These are phyloP conservation scores for Hylaea fasciaria DNA, from an alignment of 2,888 invertebrate genomes.

Conservation along the genomic window DNA sequence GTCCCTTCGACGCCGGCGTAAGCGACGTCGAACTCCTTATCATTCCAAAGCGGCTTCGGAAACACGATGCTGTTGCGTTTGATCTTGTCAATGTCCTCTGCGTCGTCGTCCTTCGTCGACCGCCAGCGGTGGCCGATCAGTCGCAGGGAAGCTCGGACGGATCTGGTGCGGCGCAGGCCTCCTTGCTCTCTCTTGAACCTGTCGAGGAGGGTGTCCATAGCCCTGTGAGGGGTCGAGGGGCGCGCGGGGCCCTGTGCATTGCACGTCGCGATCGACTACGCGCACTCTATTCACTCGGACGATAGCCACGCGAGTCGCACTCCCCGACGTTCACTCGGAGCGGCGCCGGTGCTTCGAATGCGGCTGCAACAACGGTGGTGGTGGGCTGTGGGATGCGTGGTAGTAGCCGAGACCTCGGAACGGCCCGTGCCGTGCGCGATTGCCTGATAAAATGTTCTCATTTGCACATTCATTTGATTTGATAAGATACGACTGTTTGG, in stretches of 20 bases:
- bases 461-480: conserved; percentile 78
- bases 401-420: conserved; percentile 60
- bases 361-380: conserved; percentile 69
- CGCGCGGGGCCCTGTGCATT: conserved; percentile 76
- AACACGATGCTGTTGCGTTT: conserved; percentile 72
- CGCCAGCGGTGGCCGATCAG: conserved; percentile 87
- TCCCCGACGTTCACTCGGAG: conserved; percentile 78
- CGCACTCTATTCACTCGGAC: conserved; percentile 79
- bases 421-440: conserved; percentile 58
- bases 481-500: conserved; percentile 78
- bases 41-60: conserved; percentile 72
- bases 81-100: conserved; percentile 65
- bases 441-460: conserved; percentile 74
- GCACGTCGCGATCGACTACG: conserved; percentile 79
- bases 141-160: conserved; percentile 89
- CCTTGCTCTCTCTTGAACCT: conserved; percentile 81
- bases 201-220: conserved; percentile 83
- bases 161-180: conserved; percentile 86
- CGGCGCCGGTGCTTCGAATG: conserved; percentile 75
- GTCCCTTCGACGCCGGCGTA: conserved; percentile 79
- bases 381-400: conserved; percentile 54
- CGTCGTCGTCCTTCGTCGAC: conserved; percentile 68
- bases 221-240: conserved; percentile 73
- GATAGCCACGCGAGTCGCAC: conserved; percentile 78
- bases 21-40: conserved; percentile 74